Percentiles rank a stretch among this genome's conserved stretches.
Conservation (phyloP, 2,888 invertebrate genomes). For the Amphipoea lucens region DNA sequence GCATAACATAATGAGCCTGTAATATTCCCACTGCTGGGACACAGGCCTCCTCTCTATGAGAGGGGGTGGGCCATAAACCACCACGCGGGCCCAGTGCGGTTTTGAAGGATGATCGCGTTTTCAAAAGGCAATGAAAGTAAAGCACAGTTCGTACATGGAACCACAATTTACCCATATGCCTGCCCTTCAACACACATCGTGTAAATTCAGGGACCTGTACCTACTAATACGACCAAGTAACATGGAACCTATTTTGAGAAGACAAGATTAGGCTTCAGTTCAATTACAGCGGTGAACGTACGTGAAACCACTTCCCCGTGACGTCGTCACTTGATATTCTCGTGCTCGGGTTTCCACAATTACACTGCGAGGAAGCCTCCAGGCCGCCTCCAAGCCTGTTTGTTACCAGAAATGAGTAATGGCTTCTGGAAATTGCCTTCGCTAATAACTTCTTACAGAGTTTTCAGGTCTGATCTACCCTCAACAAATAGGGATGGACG, state of each 20-base stretch:
- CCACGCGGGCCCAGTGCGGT: background rate
- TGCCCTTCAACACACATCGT: slow-evolving; percentile 11
- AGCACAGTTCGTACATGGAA: slow-evolving; percentile 23
- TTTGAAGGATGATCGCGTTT: background rate
- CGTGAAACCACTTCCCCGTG: slow-evolving; percentile 69
- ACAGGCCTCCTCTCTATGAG: background rate
- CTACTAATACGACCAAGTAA: slow-evolving; percentile 46
- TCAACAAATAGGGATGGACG: slow-evolving; percentile 80
- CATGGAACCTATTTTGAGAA: slow-evolving; percentile 61
- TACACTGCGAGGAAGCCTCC: slow-evolving; percentile 61
- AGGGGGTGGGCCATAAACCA: background rate
- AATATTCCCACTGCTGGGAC: background rate
- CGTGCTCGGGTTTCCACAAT: slow-evolving; percentile 67
- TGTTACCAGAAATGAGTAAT: slow-evolving; percentile 85
- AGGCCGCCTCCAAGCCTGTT: slow-evolving; percentile 68
- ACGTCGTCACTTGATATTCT: slow-evolving; percentile 74
- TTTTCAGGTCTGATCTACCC: slow-evolving; percentile 81
- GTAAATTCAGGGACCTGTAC: slow-evolving; percentile 30
- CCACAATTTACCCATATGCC: slow-evolving; percentile 12
- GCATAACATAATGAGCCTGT: background rate
- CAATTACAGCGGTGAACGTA: slow-evolving; percentile 71
- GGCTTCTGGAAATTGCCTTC: slow-evolving; percentile 85
- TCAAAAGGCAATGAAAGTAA: slow-evolving; percentile 3
- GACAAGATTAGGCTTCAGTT: slow-evolving; percentile 70
- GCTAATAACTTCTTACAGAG: slow-evolving; percentile 85